These are phyloP conservation scores for Xyrichtys novacula DNA, from an alignment of 2,797 vertebrate genomes.

Conservation along the genomic window DNA sequence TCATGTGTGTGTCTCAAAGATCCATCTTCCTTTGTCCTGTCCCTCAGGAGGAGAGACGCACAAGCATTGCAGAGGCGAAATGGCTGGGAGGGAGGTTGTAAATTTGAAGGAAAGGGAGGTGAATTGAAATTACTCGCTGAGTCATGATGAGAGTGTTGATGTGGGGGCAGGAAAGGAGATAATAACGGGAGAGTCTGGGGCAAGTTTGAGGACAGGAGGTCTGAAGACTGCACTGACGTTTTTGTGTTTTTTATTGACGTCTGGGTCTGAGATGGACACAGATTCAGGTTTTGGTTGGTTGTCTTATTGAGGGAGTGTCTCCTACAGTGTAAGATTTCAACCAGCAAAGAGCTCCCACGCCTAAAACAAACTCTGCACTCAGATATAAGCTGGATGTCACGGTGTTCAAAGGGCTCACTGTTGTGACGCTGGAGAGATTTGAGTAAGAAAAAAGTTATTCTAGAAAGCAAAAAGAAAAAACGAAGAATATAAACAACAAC, in stretches of 20 bases:
- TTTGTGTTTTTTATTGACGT: constrained; percentile 31
- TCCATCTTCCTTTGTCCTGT: constrained; percentile 45
- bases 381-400: constrained; percentile 45
- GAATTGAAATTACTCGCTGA: constrained; percentile 65
- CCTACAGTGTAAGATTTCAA: constrained; percentile 70
- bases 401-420: constrained; percentile 71
- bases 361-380: constrained; percentile 58
- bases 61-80: constrained; percentile 68
- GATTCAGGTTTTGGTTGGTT: constrained; percentile 25
- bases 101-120: constrained; percentile 44
- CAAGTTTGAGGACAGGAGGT: constrained; percentile 22
- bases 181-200: constrained; percentile 41
- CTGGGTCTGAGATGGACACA: constrained; percentile 44
- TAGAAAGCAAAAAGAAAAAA: constrained; percentile 26
- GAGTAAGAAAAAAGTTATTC: constrained; percentile 51
- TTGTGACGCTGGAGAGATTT: constrained; percentile 67
- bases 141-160: constrained; percentile 58
- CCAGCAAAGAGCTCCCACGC: constrained; percentile 67
- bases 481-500: constrained; percentile 6
- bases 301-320: constrained; percentile 42
- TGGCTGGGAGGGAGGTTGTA: constrained; percentile 49
- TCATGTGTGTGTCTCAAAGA: constrained; percentile 45
- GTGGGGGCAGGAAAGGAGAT: constrained; percentile 41
- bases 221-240: constrained; percentile 25
- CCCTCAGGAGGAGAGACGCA: constrained; percentile 58